Base-by-base conservation (phyloP, 1,140 invertebrate species). In the Drosophila ohnishii region DNA sequence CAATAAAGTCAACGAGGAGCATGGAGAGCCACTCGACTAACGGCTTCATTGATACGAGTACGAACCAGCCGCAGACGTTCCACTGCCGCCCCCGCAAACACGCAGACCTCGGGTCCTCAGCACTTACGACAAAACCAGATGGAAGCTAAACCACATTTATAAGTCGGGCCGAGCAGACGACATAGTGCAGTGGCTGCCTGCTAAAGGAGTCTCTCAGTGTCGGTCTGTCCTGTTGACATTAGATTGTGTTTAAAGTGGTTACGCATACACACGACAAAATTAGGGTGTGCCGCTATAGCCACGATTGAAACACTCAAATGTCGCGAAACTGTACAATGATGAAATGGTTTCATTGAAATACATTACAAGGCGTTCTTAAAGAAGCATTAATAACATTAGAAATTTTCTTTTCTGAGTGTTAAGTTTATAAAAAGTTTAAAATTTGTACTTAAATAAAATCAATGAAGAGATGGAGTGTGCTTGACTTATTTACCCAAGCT, bases 241-340 rank as follows among this genome's bases (percentile, higher is more conserved):
- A 74, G 84, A 84, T 84, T 88, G 85, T 80, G 84, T 88, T 88
- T 88, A 88, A 88, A 88, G 84, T 78, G 83, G 79, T 80, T 79
- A 65, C 61, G 67, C 60, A 73, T 35, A 73, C 58, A 71, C 65
- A 71, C 44, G 34, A 25, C 13, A 25, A 14, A 37, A 37, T 53
- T 69, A 66, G 65, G 62, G 65, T 69, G 65, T n/a, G 16, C 32
- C 58, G 6, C 13, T 19, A 10, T 19, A 28, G 6, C 11, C 4
- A 14, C 9, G 7, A 22, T 22, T 35, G 6, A 0, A 0, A 22
- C 4, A 35, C 9, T 1, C 4, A 19, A 14, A 3, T 14, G 19
- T 2, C 2, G 9, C 2, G 0, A 9, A 35, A 22, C 1, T 1
- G 25, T 28, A 28, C 25, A 28, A 28, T 28, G 25, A 28, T 28